Evolutionary conservation across 2,888 invertebrate species (phyloP).

Genomic region (Hypolimnas misippus): DNA sequence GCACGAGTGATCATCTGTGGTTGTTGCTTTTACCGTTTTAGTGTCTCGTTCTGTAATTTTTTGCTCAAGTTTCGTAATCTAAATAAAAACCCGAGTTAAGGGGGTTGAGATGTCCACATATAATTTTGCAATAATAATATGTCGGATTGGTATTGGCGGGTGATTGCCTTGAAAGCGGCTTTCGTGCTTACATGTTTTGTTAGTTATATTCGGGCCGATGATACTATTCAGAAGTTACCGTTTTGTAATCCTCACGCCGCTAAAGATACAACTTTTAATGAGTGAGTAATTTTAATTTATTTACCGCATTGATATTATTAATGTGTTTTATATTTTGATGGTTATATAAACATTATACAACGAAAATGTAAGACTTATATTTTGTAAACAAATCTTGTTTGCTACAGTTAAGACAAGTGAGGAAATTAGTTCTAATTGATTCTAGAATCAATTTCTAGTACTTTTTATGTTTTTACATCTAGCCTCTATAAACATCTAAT

Average conservation of each 20-base stretch:
- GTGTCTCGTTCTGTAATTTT: constrained; percentile 49
- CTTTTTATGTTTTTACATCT: background rate
- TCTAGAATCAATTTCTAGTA: constrained; percentile 18
- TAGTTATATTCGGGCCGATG: constrained; percentile 69
- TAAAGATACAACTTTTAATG: constrained; percentile 60
- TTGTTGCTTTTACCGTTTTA: constrained; percentile 39
- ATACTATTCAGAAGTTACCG: constrained; percentile 72
- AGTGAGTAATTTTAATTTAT: constrained; percentile 60
- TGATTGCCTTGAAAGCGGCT: constrained; percentile 67
- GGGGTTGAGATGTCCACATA: constrained; percentile 71
- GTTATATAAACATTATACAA: background rate
- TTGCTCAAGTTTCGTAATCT: constrained; percentile 63
- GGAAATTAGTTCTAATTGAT: constrained; percentile 6
- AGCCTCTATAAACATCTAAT: constrained; percentile 26
- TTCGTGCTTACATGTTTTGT: constrained; percentile 67
- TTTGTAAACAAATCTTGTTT: constrained; percentile 32
- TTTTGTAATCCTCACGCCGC: constrained; percentile 73
- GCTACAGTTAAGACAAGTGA: constrained; percentile 16
- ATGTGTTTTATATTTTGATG: background rate
- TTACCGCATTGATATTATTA: background rate
- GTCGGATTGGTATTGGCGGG: constrained; percentile 78
- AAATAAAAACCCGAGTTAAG: constrained; percentile 52
- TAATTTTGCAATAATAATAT: constrained; percentile 73
- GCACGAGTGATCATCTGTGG: constrained; percentile 44
- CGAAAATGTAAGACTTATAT: background rate